Conservation (phyloP, 2,888 invertebrate genomes). For the Drosophila pseudotakahashii region DNA sequence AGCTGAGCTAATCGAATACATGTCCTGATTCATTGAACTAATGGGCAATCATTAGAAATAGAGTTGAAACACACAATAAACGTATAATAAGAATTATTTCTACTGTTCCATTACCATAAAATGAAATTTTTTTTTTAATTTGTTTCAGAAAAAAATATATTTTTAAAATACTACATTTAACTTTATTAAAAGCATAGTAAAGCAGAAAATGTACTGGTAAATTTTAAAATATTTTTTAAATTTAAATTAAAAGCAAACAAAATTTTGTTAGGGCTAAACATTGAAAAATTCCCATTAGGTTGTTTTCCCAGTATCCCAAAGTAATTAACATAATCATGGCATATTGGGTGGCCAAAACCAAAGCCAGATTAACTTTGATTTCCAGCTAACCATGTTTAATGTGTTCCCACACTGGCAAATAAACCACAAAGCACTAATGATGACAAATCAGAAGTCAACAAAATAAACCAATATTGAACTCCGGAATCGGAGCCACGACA, state of each 20-base stretch:
- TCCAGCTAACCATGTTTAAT: constrained; percentile 21
- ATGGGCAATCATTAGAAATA: neutral
- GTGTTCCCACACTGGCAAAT: constrained; percentile 19
- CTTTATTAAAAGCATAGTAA: too few species aligned
- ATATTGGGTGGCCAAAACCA: neutral
- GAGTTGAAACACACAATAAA: neutral
- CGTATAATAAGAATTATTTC: too few species aligned
- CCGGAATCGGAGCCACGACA: constrained; percentile 34
- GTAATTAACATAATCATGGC: constrained; percentile 16
- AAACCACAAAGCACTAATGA: constrained; percentile 25
- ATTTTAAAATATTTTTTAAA: too few species aligned
- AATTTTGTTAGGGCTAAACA: too few species aligned
- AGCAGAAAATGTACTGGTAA: too few species aligned
- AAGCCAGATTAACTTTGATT: constrained; percentile 19
- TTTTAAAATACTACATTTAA: too few species aligned
- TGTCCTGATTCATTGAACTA: constrained; percentile 2
- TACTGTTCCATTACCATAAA: too few species aligned
- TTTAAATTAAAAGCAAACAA: too few species aligned
- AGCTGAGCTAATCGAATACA: neutral
- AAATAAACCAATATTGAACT: constrained; percentile 31
- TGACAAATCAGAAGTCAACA: constrained; percentile 27
- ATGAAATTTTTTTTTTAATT: too few species aligned
- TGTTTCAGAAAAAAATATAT: too few species aligned
- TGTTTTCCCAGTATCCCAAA: neutral
- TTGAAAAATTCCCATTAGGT: neutral